A percentile compares a stretch with the other conserved stretches of the same genome.
Evolutionary conservation across 2,888 invertebrate species (phyloP).

Genomic region (Odontocolon sp.): DNA sequence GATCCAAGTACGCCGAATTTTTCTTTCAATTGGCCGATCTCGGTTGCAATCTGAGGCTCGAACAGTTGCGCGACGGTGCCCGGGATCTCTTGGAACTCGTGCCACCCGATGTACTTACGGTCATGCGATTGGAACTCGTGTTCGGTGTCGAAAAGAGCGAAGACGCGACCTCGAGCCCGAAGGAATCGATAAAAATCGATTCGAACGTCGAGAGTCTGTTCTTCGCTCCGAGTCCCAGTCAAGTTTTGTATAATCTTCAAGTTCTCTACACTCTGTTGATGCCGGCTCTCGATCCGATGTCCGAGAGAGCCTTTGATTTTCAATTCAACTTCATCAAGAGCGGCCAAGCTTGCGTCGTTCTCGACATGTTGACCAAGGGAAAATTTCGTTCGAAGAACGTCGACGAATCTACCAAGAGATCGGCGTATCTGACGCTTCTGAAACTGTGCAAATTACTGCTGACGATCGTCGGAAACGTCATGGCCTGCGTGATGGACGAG

Average conservation of each 20-base stretch:
- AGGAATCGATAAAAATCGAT: too few relatives aligned
- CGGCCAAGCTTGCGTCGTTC: conserved; percentile 86
- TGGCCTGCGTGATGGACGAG: conserved; percentile 85
- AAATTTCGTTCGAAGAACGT: conserved; percentile 89
- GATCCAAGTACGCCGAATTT: conserved; percentile 89
- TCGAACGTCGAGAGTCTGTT: conserved; percentile 85
- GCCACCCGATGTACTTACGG: conserved; percentile 88
- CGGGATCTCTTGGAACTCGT: conserved; percentile 90
- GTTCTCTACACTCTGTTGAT: conserved; percentile 95
- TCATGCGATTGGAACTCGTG: conserved; percentile 83
- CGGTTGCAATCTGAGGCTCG: conserved; percentile 91
- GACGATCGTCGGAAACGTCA: conserved; percentile 92
- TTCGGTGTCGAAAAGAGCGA: conserved; percentile 81
- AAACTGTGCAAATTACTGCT: conserved; percentile 94
- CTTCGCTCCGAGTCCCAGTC: conserved; percentile 87
- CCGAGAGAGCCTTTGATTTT: conserved; percentile 88
- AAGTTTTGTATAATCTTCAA: conserved; percentile 89
- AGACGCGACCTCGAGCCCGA: conserved; percentile 61
- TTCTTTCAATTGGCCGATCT: conserved; percentile 94
- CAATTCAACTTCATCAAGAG: conserved; percentile 87
- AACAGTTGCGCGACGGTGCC: conserved; percentile 91
- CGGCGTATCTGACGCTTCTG: conserved; percentile 93
- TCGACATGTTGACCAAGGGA: conserved; percentile 92
- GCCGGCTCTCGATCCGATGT: conserved; percentile 92
- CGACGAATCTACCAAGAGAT: conserved; percentile 89